Evolutionary conservation across 2,797 vertebrate species (phyloP).

Genomic region (Chelon auratus): DNA sequence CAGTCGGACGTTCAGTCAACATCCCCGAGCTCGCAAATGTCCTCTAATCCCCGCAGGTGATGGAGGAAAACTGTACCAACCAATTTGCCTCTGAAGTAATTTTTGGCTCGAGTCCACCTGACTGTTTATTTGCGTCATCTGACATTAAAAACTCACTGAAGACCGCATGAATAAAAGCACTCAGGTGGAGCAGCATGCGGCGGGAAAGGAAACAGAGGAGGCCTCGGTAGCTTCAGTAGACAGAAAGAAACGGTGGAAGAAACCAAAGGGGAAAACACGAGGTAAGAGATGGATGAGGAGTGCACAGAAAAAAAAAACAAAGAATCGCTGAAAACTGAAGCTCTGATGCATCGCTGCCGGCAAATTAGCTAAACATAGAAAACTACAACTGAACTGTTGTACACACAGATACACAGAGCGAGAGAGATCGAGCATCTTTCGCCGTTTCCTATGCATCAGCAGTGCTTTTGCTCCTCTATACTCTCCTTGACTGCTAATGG

Average conservation of each 20-base stretch:
- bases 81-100: conserved; percentile 3
- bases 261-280: conserved; percentile 2
- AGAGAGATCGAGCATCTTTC: conserved; percentile 25
- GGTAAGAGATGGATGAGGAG: conserved; percentile 40
- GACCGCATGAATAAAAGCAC: conserved; percentile 36
- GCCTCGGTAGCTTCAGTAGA: neutral
- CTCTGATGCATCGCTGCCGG: conserved; percentile 60
- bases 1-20: conserved; percentile 30
- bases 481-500: conserved; percentile 51
- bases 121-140: conserved; percentile 21
- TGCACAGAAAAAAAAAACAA: conserved; percentile 52
- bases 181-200: conserved; percentile 27
- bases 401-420: conserved; percentile 11
- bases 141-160: conserved; percentile 38
- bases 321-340: conserved; percentile 37
- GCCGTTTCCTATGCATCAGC: conserved; percentile 54
- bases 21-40: conserved; percentile 21
- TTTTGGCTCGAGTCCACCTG: conserved; percentile 15
- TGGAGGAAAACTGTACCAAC: neutral
- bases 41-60: conserved; percentile 26
- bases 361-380: conserved; percentile 60
- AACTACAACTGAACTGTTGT: conserved; percentile 39
- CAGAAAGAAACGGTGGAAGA: conserved; percentile 13
- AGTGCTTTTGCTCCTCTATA: conserved; percentile 49
- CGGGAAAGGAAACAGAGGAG: conserved; percentile 24